Evolutionary conservation across 2,888 invertebrate genomes (phyloP), one percentile per base, ranked within the genome.

Genomic region (Dryobotodes eremita): DNA sequence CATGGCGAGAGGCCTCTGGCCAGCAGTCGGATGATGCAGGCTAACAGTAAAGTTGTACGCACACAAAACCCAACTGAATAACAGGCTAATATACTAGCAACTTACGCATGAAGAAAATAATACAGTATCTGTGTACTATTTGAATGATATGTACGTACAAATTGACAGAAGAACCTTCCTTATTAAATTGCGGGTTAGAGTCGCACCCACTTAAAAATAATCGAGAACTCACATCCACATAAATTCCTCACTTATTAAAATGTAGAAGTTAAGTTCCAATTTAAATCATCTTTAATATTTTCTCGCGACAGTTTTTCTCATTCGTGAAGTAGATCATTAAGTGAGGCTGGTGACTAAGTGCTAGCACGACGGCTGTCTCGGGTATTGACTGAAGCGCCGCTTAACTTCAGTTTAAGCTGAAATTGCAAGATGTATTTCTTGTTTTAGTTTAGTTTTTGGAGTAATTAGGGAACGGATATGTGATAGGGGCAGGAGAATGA

Each of bases 341-440:
- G 85, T 65, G 20, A 65, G 83, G 61, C 84, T 84, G 61, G 64
- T 77, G 78, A 46, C 75, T 88, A 87, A 90, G 90, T 86, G 88
- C 83, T 88, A 62, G 87, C 80, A 72, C 82, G 86, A 61, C 76
- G 79, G 79, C 85, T 88, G 91, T 89, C 89, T 80, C 78, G 76
- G 79, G 80, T 88, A 85, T 82, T 88, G 86, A 88, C 90, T 85
- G 85, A 86, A 84, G 84, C 84, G 85, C 83, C 57, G 73, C 75
- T 80, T 78, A 77, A 86, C 79, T 80, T 73, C 20, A 87, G 36
- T 75, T 75, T 80, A 82, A 88, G 80, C 83, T 90, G 76, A 83
- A 88, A 79, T 80, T 72, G 65, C 31, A 80, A 73, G 76, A 84
- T 75, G 77, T 75, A 80, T 85, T 83, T 89, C 79, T 84, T 80